Evolutionary conservation across 2,797 vertebrate genomes (phyloP).

Genomic region (Lerista edwardsae): DNA sequence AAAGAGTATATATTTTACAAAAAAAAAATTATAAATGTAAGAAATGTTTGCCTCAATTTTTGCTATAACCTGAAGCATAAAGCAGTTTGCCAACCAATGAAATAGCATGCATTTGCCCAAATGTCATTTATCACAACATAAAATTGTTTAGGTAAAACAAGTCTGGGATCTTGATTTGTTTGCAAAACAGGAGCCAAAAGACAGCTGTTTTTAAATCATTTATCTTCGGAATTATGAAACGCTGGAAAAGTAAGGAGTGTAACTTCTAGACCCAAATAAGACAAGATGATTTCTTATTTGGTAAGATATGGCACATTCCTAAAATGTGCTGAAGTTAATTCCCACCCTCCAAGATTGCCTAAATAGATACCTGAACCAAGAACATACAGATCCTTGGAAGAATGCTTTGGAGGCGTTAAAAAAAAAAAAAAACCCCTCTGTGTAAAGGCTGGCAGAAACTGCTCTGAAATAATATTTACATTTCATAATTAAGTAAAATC

Average conservation of each 20-base stretch:
- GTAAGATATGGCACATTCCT: background rate
- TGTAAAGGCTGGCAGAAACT: background rate
- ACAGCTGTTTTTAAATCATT: background rate
- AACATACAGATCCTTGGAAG: background rate
- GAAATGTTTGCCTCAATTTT: too few species aligned
- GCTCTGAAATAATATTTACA: fast-evolving
- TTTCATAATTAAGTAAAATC: background rate
- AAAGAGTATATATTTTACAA: too few species aligned
- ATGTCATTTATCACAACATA: too few species aligned
- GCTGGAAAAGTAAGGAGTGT: background rate
- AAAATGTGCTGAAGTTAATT: background rate
- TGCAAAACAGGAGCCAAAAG: background rate
- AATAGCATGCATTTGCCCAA: too few species aligned
- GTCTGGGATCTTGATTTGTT: background rate
- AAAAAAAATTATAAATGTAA: too few species aligned
- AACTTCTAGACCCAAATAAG: background rate
- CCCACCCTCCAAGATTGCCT: background rate
- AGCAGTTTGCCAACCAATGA: too few species aligned
- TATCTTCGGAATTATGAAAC: background rate
- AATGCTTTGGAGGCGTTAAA: background rate
- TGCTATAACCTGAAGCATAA: too few species aligned
- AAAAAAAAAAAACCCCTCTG: constrained; percentile 33
- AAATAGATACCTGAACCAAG: background rate
- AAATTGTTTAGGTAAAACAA: too few species aligned
- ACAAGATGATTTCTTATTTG: background rate